Base-by-base conservation (phyloP, 2,888 invertebrate genomes). In the Thymelicus acteon region DNA sequence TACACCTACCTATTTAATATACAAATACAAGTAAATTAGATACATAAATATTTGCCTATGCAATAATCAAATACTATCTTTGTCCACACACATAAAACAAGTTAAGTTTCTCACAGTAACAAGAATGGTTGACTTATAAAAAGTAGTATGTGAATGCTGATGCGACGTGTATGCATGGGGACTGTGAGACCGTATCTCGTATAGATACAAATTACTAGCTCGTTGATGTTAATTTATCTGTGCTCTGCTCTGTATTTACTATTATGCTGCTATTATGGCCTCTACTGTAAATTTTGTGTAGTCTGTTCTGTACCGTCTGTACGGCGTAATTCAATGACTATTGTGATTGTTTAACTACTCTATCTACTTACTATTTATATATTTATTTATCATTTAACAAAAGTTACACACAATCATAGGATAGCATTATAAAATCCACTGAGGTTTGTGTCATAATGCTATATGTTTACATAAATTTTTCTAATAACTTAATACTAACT, bases 21-120 rank as follows among this genome's bases (percentile, higher is more conserved):
- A 10, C 31, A 44, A 12, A 44, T 10, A 44, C 1, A 44, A 44
- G 1, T 8, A 10, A 4, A 12, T 44, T 12, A 44, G 44, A 44
- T 44, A 0, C 2, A 7, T 12, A 12, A 10, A 44, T 10, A 44
- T 4, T 12, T 12, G 2, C 39, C 7, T 40, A 7, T 8, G 6
- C 7, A 40, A 40, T 10, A 10, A 44, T 44, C 8, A 44, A 44
- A 44, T 44, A 12, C 44, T 44, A 44, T 44, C 3, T 44, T 8
- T 12, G 10, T 44, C 12, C 44, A 44, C 10, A 44, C 44, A 44
- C 44, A 47, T 49, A 66, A 67, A 48, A 40, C 69, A 60, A 62
- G 67, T 69, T 64, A 64, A 58, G 62, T 62, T 92, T 93, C 92
- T 89, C 92, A 93, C 92, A 91, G 85, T 85, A 84, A 81, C 78